These are phyloP conservation scores for Pitangus sulphuratus DNA, from an alignment of 2,797 vertebrate species.

Conservation along the genomic window DNA sequence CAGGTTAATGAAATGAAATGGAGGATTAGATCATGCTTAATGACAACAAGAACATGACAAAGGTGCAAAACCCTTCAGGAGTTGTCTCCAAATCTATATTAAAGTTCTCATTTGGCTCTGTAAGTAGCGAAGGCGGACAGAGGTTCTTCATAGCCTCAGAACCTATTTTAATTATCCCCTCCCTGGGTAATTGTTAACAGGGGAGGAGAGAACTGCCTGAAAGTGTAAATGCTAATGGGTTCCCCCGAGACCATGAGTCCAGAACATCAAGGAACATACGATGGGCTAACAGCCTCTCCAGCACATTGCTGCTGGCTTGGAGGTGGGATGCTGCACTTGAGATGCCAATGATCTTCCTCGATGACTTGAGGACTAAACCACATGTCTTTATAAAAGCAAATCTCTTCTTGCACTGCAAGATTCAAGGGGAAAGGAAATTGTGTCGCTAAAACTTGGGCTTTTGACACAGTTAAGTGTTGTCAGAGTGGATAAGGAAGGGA, in stretches of 20 bases:
- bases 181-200: constrained; percentile 16
- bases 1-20: constrained; percentile 38
- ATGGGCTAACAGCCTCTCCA: neutral
- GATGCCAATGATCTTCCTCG: neutral
- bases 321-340: neutral
- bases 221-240: constrained; percentile 38
- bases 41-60: constrained; percentile 24
- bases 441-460: neutral
- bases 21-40: constrained; percentile 21
- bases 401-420: neutral
- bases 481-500: neutral
- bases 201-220: neutral
- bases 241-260: neutral
- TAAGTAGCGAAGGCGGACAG: neutral
- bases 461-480: neutral
- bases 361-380: neutral
- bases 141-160: constrained; percentile 46
- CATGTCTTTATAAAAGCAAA: constrained; percentile 4
- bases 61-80: constrained; percentile 43
- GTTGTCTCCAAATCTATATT: neutral
- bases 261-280: constrained; percentile 22
- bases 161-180: constrained; percentile 60
- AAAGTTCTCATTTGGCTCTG: constrained; percentile 7
- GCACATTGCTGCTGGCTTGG: neutral
- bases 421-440: neutral